Evolutionary conservation across 2,888 invertebrate species (phyloP), one percentile per base, ranked within the genome.

Genomic region (Eupithecia subfuscata): DNA sequence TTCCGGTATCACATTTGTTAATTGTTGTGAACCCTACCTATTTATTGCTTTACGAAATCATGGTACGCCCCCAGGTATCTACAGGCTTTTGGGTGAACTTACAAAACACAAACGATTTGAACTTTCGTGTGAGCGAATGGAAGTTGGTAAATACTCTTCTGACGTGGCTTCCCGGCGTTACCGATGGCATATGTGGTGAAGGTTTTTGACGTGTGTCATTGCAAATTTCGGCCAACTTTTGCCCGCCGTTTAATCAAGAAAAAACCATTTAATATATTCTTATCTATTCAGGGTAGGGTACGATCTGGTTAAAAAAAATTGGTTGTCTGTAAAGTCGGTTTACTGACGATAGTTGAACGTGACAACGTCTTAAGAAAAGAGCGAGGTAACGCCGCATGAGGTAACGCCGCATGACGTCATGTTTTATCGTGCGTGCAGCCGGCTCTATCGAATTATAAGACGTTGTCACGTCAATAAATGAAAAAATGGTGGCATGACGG

Each of bases 101-200:
- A 25, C 5, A 25, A 25, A 25, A 60, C 25, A 60, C 22, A 60
- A 60, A 60, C 5, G 25, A 14, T 25, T 25, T 25, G 25, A 60
- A 25, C 60, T 14, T 25, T 25, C 56, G 56, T 14, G 12, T 60
- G 60, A 25, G 25, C 12, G 22, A 60, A 60, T 14, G 22, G 25
- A 6, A 60, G 60, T 60, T 25, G 60, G n/a, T 48, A 48, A 48
- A n/a, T n/a, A n/a, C 52, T 52, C n/a, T 52, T 56, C 56, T 56
- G 56, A 11, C 56, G 52, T 52, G 12, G 56, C 22, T 52, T 52
- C 52, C 11, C 22, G 12, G 12, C 56, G 56, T 11, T 56, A 25
- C 60, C 25, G 5, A 14, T 60, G 9, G 22, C 16, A n/a, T 52
- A 52, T 7, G 9, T 11, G 56, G 56, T 56, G 22, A 56, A 22